Evolutionary conservation across 1,140 invertebrate species (phyloP).

Genomic region (Drosophila sp.): DNA sequence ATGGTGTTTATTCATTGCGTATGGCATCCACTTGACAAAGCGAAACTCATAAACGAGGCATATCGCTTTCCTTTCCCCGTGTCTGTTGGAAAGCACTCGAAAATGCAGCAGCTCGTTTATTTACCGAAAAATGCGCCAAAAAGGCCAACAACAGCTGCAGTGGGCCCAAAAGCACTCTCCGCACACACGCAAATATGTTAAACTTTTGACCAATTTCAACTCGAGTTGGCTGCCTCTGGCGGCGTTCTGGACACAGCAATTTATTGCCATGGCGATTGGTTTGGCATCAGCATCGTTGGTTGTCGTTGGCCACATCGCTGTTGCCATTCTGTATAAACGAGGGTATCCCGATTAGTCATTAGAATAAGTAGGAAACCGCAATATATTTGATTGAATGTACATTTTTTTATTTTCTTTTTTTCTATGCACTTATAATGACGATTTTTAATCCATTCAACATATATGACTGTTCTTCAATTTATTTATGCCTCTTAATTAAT

Average conservation of each 20-base stretch:
- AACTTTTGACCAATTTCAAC: conserved; percentile 83
- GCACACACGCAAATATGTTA: conserved; percentile 81
- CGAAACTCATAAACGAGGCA: neutral
- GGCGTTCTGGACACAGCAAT: conserved; percentile 60
- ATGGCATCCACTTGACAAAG: conserved; percentile 13
- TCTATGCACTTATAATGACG: no score
- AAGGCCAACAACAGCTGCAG: conserved; percentile 48
- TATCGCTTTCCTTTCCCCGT: neutral
- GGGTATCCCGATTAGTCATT: no score
- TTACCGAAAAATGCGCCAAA: conserved; percentile 70
- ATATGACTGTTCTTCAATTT: no score
- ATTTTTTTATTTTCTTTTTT: no score
- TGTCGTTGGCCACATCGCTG: conserved; percentile 44
- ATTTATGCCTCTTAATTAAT: no score
- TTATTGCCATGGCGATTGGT: conserved; percentile 80
- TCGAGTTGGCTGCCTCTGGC: conserved; percentile 63
- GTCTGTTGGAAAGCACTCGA: conserved; percentile 36
- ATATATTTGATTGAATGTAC: no score
- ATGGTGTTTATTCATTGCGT: conserved; percentile 30
- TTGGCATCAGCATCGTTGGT: conserved; percentile 1
- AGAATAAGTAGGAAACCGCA: no score
- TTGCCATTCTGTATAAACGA: conserved; percentile 26
- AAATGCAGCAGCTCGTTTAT: conserved; percentile 61
- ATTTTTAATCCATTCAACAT: no score
- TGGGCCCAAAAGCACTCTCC: conserved; percentile 21